phyloP scores from a whole-genome alignment of 2,888 invertebrate genomes.

The Cryptocephalus primarius region DNA sequence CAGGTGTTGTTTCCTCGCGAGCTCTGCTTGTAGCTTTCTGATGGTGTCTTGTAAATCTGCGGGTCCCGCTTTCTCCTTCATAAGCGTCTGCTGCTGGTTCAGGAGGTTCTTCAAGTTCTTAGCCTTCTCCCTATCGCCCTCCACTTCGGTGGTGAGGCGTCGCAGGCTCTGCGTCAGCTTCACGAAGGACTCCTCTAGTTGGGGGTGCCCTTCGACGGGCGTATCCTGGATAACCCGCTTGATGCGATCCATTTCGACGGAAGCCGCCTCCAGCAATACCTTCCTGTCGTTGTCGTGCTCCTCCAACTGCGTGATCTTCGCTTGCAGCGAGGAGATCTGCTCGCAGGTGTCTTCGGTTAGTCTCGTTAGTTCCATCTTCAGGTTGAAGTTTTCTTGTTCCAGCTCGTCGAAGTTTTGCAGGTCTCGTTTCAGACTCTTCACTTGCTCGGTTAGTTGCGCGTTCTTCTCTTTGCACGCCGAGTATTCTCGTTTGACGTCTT shows the following conservation, averaged over 20 bases:
- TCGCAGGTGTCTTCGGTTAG: neutral
- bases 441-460: neutral
- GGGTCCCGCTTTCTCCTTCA: neutral
- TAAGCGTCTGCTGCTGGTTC: neutral
- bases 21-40: conserved; percentile 3
- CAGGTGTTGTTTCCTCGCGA: conserved; percentile 5
- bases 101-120: neutral
- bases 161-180: neutral
- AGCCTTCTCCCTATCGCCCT: neutral
- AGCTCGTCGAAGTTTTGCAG: neutral
- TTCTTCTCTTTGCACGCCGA: neutral
- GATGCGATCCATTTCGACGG: conserved; percentile 1
- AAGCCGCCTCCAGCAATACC: conserved; percentile 1
- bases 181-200: neutral
- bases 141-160: conserved; percentile 1
- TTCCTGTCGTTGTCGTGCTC: conserved; percentile 2
- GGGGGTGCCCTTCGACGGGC: no score
- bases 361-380: neutral
- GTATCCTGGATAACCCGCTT: neutral
- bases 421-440: neutral
- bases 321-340: neutral
- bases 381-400: neutral
- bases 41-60: neutral
- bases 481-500: no score
- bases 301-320: conserved; percentile 2